Evolutionary conservation across 2,113 vertebrate species (phyloP).

Genomic region (Colius striatus): DNA sequence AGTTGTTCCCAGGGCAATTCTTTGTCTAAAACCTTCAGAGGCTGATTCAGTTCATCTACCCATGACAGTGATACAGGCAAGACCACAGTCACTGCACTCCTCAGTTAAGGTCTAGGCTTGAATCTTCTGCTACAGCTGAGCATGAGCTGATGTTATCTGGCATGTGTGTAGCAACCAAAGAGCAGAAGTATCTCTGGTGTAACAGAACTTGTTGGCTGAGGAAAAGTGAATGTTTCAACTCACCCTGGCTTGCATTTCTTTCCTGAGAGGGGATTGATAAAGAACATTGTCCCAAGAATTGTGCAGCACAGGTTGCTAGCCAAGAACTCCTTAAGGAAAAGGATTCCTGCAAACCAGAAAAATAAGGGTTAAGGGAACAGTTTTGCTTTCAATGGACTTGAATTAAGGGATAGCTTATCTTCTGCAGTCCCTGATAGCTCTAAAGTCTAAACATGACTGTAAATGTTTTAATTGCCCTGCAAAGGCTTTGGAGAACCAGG

Average conservation of each 20-base stretch:
- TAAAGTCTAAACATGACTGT: background rate
- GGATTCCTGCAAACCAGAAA: background rate
- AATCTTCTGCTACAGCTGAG: background rate
- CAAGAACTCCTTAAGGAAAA: background rate
- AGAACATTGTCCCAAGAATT: background rate
- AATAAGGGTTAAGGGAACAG: background rate
- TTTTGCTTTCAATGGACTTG: background rate
- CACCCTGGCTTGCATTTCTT: background rate
- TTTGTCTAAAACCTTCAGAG: background rate
- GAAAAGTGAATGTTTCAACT: background rate
- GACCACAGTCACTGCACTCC: fast-evolving
- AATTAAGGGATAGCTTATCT: conserved; percentile 21
- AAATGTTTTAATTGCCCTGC: background rate
- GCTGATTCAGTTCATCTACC: background rate
- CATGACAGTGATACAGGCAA: fast-evolving
- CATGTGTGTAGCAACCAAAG: fast-evolving
- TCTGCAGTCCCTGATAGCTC: background rate
- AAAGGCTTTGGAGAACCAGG: background rate
- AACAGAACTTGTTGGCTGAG: background rate
- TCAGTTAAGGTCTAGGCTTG: fast-evolving
- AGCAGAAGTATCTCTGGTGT: background rate
- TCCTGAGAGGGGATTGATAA: background rate
- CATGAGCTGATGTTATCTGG: fast-evolving
- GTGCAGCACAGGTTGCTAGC: background rate
- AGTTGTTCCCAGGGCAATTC: background rate